Evolutionary conservation across 2,888 invertebrate genomes (phyloP).

Genomic region (Scotopteryx bipunctaria): DNA sequence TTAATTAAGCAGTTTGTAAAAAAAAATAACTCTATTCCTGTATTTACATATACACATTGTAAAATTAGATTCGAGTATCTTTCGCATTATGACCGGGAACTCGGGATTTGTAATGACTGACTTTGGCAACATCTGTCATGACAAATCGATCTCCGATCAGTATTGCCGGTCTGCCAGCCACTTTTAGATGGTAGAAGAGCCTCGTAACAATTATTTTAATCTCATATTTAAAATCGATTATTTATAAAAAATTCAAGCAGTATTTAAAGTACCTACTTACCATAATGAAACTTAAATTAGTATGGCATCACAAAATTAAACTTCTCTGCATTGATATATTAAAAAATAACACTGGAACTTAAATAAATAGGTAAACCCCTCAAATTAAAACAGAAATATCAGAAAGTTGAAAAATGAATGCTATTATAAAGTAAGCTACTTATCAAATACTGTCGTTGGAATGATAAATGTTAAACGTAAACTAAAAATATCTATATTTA

Average conservation of each 20-base stretch:
- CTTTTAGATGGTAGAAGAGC: background rate
- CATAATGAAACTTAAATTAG: conserved; percentile 19
- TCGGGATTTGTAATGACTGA: background rate
- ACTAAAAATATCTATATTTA: conserved; percentile 27
- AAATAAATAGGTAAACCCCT: background rate
- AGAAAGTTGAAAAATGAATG: background rate
- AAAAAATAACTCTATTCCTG: conserved; percentile 61
- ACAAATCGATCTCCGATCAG: too few species aligned
- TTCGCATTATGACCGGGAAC: background rate
- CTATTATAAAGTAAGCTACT: background rate
- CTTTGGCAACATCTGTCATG: background rate
- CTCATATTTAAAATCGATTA: conserved; percentile 20
- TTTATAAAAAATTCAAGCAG: conserved; percentile 11
- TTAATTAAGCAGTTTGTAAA: conserved; percentile 61
- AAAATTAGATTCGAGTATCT: conserved; percentile 12
- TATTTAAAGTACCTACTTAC: conserved; percentile 28
- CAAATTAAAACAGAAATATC: background rate
- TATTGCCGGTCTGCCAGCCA: background rate
- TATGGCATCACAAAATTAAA: conserved; percentile 34
- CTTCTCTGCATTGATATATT: background rate
- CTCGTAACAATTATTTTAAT: conserved; percentile 8
- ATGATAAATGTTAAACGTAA: conserved; percentile 15
- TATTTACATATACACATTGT: conserved; percentile 64
- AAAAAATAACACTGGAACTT: background rate
- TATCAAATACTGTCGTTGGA: conserved; percentile 7